Conservation (phyloP, 2,113 vertebrate genomes). For the Crotalus horridus region DNA sequence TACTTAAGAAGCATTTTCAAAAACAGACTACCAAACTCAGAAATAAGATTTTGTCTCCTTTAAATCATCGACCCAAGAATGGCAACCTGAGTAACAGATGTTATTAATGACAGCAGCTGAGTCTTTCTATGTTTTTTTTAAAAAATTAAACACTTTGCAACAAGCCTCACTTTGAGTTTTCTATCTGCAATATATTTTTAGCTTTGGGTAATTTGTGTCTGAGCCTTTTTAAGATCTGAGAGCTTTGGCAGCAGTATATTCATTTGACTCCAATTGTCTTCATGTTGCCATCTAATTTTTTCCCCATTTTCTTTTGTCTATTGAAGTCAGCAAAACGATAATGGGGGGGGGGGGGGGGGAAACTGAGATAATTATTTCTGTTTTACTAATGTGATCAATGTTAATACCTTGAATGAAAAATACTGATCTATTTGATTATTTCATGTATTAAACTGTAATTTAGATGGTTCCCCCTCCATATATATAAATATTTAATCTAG, state of each 20-base stretch:
- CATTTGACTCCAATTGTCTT: neutral
- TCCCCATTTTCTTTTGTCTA: neutral
- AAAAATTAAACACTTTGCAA: neutral
- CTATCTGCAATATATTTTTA: neutral
- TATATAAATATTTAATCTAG: neutral
- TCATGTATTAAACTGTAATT: neutral
- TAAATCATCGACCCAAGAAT: conserved; percentile 24
- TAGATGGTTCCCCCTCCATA: neutral
- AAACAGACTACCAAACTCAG: conserved; percentile 15
- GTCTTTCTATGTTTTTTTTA: neutral
- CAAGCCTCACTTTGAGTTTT: neutral
- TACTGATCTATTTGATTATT: neutral
- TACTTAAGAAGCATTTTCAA: neutral
- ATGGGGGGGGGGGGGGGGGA: neutral
- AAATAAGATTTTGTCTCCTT: conserved; percentile 31
- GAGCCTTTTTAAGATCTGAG: neutral
- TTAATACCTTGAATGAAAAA: neutral
- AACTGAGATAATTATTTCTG: neutral
- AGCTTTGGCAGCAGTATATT: neutral
- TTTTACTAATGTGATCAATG: neutral
- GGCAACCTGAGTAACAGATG: neutral
- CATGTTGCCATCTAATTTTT: neutral
- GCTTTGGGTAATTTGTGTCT: neutral
- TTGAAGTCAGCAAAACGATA: neutral
- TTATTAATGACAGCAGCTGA: neutral